Percentiles rank a stretch among this genome's conserved stretches.
phyloP scores from a whole-genome alignment of 2,797 vertebrate species.

The Streptopelia turtur region DNA sequence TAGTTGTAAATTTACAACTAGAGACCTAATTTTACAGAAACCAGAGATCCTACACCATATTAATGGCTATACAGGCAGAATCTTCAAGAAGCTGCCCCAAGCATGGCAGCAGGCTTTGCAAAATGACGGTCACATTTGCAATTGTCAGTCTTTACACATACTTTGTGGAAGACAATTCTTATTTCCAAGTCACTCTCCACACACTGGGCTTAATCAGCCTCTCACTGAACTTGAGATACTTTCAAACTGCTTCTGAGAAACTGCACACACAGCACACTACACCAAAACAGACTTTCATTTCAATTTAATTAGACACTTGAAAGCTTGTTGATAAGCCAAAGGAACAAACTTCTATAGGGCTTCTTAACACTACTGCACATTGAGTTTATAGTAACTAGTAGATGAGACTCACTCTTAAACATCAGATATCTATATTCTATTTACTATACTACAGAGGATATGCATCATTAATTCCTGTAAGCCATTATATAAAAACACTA shows the following conservation, averaged over 20 bases:
- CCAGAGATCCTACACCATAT: neutral
- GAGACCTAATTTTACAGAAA: neutral
- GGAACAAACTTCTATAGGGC: neutral
- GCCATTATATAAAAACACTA: neutral
- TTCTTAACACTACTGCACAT: neutral
- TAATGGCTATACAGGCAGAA: neutral
- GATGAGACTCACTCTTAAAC: neutral
- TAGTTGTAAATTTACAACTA: neutral
- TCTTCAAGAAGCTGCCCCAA: neutral
- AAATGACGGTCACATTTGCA: neutral
- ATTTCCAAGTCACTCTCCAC: neutral
- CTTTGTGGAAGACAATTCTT: neutral
- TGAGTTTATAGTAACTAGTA: neutral
- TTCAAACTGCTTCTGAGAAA: neutral
- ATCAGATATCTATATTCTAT: neutral
- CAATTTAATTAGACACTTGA: neutral
- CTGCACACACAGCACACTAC: neutral
- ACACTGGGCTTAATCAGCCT: neutral
- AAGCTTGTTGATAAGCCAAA: neutral
- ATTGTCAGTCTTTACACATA: accelerated
- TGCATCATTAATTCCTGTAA: neutral
- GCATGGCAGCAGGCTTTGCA: neutral
- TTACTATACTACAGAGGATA: neutral
- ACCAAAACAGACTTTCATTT: neutral
- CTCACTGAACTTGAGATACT: neutral